Conservation (phyloP, 2,113 vertebrate species). For the Naja naja region DNA sequence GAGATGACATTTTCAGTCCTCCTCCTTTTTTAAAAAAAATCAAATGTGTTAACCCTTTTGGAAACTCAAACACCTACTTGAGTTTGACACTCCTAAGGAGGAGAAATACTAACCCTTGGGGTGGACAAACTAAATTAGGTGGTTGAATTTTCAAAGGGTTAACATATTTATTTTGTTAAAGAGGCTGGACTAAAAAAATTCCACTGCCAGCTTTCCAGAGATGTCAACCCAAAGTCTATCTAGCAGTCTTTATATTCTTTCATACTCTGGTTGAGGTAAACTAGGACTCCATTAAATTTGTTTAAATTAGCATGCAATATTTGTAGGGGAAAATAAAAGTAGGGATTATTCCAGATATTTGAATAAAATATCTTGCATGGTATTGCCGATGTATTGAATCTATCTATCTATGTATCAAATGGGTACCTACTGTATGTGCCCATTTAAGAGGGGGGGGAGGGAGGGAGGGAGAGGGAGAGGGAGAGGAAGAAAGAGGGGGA, state of each 20-base stretch:
- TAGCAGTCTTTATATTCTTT: neutral
- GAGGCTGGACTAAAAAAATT: neutral
- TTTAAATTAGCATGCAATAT: neutral
- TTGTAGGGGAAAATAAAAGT: neutral
- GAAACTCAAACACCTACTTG: neutral
- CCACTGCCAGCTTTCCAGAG: too few relatives aligned
- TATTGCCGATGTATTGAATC: neutral
- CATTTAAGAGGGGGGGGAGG: neutral
- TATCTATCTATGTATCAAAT: neutral
- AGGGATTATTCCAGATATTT: neutral
- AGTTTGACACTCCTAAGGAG: neutral
- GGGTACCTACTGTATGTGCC: neutral
- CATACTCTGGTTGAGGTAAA: neutral
- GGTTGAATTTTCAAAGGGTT: neutral
- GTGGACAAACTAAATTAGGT: neutral
- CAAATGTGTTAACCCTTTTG: neutral
- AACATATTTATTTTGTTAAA: neutral
- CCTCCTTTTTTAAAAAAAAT: neutral
- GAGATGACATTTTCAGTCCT: neutral
- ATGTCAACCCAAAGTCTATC: neutral
- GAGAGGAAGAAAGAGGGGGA: too few relatives aligned
- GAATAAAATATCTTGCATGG: neutral
- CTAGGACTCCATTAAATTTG: neutral
- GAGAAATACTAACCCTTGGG: neutral
- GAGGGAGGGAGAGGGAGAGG: too few relatives aligned